Conservation (phyloP, 2,888 invertebrate species). For the Drosophila borborema region DNA sequence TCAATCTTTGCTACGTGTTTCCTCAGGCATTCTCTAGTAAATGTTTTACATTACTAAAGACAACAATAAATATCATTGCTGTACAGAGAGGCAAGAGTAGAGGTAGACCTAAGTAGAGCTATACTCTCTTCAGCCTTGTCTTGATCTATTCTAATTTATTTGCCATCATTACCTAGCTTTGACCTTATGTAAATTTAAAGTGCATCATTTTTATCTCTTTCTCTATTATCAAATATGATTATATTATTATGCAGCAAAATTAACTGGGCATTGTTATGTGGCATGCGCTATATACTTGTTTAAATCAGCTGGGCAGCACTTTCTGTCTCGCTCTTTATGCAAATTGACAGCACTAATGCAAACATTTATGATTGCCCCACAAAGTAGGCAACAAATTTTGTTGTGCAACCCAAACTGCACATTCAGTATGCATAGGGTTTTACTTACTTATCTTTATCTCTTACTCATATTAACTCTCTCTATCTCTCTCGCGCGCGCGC, state of each 20-base stretch:
- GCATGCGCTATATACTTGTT: background rate
- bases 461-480: background rate
- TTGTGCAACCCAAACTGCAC: conserved; percentile 43
- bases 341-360: conserved; percentile 9
- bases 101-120: background rate
- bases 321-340: background rate
- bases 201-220: background rate
- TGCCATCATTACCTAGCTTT: background rate
- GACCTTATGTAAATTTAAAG: background rate
- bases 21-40: background rate
- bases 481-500: background rate
- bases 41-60: background rate
- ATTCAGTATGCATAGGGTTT: conserved; percentile 59
- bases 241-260: background rate
- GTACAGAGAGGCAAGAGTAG: background rate
- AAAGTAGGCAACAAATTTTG: conserved; percentile 60
- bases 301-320: conserved; percentile 4
- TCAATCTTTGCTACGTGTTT: background rate
- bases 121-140: background rate
- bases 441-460: conserved; percentile 14
- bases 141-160: background rate
- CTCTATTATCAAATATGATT: background rate
- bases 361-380: conserved; percentile 15
- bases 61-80: background rate
- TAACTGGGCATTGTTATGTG: background rate